A percentile compares a stretch with the other conserved stretches of the same genome.
Evolutionary conservation across 2,888 invertebrate species (phyloP).

Genomic region (Melinopterus prodromus): DNA sequence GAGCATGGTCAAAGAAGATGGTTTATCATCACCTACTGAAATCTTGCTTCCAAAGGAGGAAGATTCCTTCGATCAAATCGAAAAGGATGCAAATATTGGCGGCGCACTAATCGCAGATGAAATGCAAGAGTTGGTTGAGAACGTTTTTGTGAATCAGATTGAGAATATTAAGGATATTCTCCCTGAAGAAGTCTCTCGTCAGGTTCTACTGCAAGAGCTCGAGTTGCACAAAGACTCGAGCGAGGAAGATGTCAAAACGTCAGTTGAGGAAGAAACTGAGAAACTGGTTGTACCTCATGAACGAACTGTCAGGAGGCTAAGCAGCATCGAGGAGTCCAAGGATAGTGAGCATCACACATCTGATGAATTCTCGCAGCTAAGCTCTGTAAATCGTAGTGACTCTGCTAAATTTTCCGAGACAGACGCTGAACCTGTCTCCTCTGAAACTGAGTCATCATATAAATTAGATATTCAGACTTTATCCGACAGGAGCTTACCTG

Average conservation of each 20-base stretch:
- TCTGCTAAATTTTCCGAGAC: slow-evolving; percentile 53
- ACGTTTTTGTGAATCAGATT: neutral
- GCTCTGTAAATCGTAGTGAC: slow-evolving; percentile 46
- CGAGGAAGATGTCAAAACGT: neutral
- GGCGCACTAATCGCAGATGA: slow-evolving; percentile 1
- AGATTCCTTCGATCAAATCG: slow-evolving; percentile 5
- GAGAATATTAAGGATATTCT: slow-evolving; percentile 13
- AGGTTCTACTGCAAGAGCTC: slow-evolving; percentile 9
- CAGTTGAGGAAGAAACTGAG: neutral
- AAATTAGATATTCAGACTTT: slow-evolving; percentile 48
- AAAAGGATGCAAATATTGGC: slow-evolving; percentile 8
- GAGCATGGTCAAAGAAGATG: slow-evolving; percentile 19
- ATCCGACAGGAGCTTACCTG: slow-evolving; percentile 43
- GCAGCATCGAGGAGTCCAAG: slow-evolving; percentile 22
- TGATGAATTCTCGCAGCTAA: slow-evolving; percentile 46
- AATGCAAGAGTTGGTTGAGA: neutral
- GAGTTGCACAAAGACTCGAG: slow-evolving; percentile 1
- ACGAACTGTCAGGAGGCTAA: neutral
- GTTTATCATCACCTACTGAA: slow-evolving; percentile 22
- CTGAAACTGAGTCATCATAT: slow-evolving; percentile 54
- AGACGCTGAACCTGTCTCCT: slow-evolving; percentile 54
- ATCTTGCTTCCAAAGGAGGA: neutral
- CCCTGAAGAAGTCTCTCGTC: slow-evolving; percentile 16
- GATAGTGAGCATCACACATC: slow-evolving; percentile 35
- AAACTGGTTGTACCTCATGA: neutral